Evolutionary conservation across 1,140 invertebrate species (phyloP).

Genomic region (Berghia stephanieae): DNA sequence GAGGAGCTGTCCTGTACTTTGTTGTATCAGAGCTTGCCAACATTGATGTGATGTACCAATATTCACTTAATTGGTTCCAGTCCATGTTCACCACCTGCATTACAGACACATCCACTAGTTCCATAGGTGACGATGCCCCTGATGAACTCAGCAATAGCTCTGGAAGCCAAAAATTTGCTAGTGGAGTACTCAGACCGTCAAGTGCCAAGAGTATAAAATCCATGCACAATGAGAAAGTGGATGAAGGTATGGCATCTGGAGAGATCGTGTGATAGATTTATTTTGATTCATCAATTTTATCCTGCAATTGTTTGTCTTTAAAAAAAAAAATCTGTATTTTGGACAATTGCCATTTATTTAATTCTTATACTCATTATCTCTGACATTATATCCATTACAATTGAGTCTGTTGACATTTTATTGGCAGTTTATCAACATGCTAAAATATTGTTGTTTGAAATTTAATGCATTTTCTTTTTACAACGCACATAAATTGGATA

Average conservation of each 20-base stretch:
- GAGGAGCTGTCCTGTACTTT: constrained; percentile 66
- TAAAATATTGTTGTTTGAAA: too few relatives aligned
- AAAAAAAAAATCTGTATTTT: too few relatives aligned
- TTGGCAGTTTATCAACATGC: too few relatives aligned
- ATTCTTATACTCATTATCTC: too few relatives aligned
- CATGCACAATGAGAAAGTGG: constrained; percentile 13
- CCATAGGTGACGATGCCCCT: constrained; percentile 27
- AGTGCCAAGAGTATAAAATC: constrained; percentile 37
- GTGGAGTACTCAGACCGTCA: constrained; percentile 38
- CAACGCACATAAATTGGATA: too few relatives aligned
- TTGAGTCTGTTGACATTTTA: too few relatives aligned
- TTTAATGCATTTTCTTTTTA: too few relatives aligned
- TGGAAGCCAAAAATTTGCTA: constrained; percentile 24
- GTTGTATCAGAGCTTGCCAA: constrained; percentile 63
- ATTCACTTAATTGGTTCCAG: constrained; percentile 66
- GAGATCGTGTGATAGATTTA: too few relatives aligned
- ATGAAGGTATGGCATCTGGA: constrained; percentile 31
- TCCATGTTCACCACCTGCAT: constrained; percentile 61
- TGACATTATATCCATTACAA: too few relatives aligned
- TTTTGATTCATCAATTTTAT: too few relatives aligned
- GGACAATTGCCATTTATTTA: too few relatives aligned
- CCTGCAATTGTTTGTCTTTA: too few relatives aligned
- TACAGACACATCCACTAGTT: constrained; percentile 16
- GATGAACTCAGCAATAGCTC: constrained; percentile 3
- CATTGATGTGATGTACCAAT: constrained; percentile 68